Base-by-base conservation (phyloP, 2,797 vertebrate genomes). In the Glossophaga mutica region DNA sequence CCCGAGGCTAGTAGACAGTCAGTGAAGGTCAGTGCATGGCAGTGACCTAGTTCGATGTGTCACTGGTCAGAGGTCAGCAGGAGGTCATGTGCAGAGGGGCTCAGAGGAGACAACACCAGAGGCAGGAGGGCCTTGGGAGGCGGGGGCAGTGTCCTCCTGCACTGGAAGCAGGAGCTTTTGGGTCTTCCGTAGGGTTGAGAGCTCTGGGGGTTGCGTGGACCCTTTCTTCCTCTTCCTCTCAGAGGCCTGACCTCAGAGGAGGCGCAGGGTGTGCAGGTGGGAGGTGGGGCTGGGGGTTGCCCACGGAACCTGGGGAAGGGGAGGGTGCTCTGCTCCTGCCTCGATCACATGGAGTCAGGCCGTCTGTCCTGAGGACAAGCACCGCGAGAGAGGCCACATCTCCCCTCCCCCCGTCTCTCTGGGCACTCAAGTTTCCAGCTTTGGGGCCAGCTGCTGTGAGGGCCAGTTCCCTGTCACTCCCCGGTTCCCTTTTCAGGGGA, bases 271-370 rank as follows among this genome's bases (percentile, higher is more conserved):
- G 3, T 32, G 37, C 16, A 62, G 6, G 44, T 73, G 59, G 39
- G 39, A 52, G 4, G 32, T 59, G 16, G 65, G 22, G 12, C 46
- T 14, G 24, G 5, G 29, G 0, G 26, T 57, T 55, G 46, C 37
- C 22, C 1, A 0, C 5, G 37, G 48, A 67, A 6, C 62, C 34
- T 11, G 4, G 2, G 3, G 42, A 9, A 32, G 9, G 52, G 83
- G 3, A 88, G 24, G 24, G 32, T 14, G 22, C 32, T 5, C 10
- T n/a, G 46, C 24, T 86, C 55, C 57, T 70, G n/a, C 0, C 0
- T 5, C 0, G 1, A 9, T 46, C 22, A 0, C 1, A 0, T 7
- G 37, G 62, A 4, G 6, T 9, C 42, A 86, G 76, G 4, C n/a
- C 12, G 6, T n/a, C n/a, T 42, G 18, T 26, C 57, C 48, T 37